Conservation (phyloP, 2,113 vertebrate species). For the Chaetodon auriga region DNA sequence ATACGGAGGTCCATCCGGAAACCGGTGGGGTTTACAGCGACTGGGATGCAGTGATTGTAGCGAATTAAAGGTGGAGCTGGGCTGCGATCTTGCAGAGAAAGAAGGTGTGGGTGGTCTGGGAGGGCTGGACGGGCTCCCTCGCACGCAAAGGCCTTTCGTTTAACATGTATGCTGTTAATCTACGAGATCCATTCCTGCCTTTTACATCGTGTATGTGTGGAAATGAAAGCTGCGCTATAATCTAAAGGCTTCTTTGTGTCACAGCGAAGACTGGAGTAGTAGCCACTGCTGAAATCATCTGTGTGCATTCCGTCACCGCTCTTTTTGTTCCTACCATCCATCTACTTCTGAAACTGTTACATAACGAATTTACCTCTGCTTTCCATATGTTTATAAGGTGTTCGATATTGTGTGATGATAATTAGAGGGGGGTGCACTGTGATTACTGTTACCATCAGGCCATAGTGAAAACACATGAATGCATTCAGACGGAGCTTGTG, state of each 20-base stretch:
- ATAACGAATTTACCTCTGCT: neutral
- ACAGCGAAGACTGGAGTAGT: conserved; percentile 17
- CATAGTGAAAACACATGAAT: neutral
- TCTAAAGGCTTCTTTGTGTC: conserved; percentile 29
- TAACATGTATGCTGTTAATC: neutral
- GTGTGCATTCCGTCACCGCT: neutral
- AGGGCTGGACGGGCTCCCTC: neutral
- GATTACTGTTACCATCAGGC: neutral
- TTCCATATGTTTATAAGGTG: neutral
- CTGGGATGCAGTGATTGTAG: conserved; percentile 2
- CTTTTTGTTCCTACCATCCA: neutral
- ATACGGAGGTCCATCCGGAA: neutral
- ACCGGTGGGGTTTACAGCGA: neutral
- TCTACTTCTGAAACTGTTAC: neutral
- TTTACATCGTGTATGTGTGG: neutral
- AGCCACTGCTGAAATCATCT: neutral
- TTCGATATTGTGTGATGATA: no score
- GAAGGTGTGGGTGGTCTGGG: conserved; percentile 33
- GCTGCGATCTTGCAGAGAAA: neutral
- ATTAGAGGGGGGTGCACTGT: neutral
- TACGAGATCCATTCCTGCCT: neutral
- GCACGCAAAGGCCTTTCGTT: conserved; percentile 22
- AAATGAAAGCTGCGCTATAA: neutral
- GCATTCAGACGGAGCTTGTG: neutral
- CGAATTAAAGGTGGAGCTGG: conserved; percentile 9